These are phyloP conservation scores for Cephus rjabovi DNA, from an alignment of 2,888 invertebrate species.

Conservation along the genomic window DNA sequence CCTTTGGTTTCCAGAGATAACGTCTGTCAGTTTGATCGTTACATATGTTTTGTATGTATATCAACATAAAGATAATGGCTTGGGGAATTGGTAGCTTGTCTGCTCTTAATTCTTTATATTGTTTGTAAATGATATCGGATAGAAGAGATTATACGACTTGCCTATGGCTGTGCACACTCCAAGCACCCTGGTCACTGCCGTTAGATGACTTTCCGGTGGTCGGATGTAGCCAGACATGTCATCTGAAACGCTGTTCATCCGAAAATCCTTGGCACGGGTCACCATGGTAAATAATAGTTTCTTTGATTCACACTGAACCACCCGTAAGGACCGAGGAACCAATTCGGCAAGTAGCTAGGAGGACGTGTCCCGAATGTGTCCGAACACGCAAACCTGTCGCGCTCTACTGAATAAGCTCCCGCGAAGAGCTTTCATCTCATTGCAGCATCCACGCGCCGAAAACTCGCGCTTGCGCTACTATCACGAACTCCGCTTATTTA, in stretches of 20 bases:
- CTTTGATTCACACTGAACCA: neutral
- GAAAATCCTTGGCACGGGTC: slow-evolving; percentile 43
- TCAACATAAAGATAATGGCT: no score
- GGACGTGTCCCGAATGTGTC: neutral
- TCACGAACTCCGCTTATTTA: neutral
- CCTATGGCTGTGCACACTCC: slow-evolving; percentile 52
- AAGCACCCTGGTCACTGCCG: slow-evolving; percentile 45
- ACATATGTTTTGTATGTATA: no score
- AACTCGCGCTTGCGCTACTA: slow-evolving; percentile 41
- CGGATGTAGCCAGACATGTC: slow-evolving; percentile 43
- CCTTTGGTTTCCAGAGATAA: no score
- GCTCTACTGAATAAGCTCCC: slow-evolving; percentile 5
- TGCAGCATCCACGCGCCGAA: slow-evolving; percentile 42
- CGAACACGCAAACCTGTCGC: neutral
- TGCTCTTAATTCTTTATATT: no score
- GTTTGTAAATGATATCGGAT: no score
- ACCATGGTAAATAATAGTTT: slow-evolving; percentile 30
- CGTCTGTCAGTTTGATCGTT: no score
- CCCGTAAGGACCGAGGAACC: no score
- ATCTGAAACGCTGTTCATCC: slow-evolving; percentile 32
- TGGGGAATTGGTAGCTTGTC: no score
- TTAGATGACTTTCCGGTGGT: slow-evolving; percentile 38
- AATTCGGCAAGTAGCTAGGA: no score
- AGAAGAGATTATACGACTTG: slow-evolving; percentile 27
- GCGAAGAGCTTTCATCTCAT: slow-evolving; percentile 31